Evolutionary conservation across 2,113 vertebrate genomes (phyloP), one percentile per base, ranked within the genome.

Genomic region (Amphiprion percula): DNA sequence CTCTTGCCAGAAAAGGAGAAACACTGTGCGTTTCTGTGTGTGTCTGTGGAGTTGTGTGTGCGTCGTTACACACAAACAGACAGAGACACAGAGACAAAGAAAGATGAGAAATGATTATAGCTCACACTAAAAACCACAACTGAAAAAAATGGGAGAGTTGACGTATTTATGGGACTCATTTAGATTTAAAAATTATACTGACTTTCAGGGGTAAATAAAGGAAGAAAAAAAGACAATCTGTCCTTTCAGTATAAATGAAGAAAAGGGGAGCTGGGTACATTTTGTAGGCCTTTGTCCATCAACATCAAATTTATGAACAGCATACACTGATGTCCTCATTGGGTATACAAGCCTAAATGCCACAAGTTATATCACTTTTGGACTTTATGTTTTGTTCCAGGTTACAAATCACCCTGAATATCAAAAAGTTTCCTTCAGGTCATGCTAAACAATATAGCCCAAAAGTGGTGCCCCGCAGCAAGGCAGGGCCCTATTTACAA

Each of bases 91-190:
- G 83, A 91, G 88, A 94, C 91, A 92, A 93, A 92, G 91, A 92
- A 89, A 92, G 90, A 92, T 92, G 92, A 93, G 91, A 93, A 93
- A 93, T 94, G 89, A 94, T 94, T 94, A 92, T 86, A 94, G 91
- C 83, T 92, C 91, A 84, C 87, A 92, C 88, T 86, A 90, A 92
- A 93, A 94, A 91, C 91, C 93, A 87, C 91, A 92, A 88, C 79
- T 88, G 87, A 90, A 88, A 88, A 87, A 89, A 86, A 79, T 60
- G 77, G 84, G 79, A 60, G 87, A 87, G 90, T 91, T 92, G 90
- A 92, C 68, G 56, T 91, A 93, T 92, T 93, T 92, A 92, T 90
- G 88, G 79, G 78, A 79, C 83, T 90, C 87, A 91, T 92, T 93
- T 92, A 86, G 88, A 93, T 91, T 86, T 85, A 68, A 88, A 91